phyloP scores from a whole-genome alignment of 2,113 vertebrate genomes.

The Gracilinanus agilis region DNA sequence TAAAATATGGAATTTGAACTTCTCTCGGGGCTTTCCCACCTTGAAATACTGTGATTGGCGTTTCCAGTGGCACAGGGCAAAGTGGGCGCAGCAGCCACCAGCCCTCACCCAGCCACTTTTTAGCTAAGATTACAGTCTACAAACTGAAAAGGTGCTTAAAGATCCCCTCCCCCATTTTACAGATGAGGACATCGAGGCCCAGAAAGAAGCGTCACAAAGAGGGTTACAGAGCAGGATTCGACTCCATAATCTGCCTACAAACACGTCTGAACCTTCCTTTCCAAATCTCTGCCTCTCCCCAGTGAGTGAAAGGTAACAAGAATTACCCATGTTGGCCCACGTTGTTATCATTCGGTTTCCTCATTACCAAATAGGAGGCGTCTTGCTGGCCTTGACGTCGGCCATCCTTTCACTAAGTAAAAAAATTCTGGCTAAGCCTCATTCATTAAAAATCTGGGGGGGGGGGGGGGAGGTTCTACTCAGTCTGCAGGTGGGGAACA shows the following conservation, averaged over 20 bases:
- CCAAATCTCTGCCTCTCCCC: background rate
- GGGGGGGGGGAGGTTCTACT: background rate
- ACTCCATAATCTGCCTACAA: background rate
- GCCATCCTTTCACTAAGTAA: background rate
- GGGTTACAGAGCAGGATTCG: background rate
- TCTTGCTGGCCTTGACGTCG: background rate
- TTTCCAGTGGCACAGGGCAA: background rate
- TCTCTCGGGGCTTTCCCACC: background rate
- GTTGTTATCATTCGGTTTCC: background rate
- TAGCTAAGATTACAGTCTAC: background rate
- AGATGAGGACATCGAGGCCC: no score
- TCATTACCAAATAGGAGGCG: background rate
- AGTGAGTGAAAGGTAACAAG: background rate
- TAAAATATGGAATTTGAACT: background rate
- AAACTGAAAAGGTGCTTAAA: background rate
- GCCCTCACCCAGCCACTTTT: background rate
- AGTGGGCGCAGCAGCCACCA: background rate
- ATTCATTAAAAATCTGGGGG: background rate
- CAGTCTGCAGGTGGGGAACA: no score
- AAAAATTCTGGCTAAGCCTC: background rate
- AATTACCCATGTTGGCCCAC: background rate
- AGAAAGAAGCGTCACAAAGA: background rate
- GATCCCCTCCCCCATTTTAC: no score
- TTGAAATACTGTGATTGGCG: background rate
- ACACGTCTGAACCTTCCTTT: background rate